phyloP scores from a whole-genome alignment of 2,888 invertebrate genomes.

The Rhagonycha lutea region DNA sequence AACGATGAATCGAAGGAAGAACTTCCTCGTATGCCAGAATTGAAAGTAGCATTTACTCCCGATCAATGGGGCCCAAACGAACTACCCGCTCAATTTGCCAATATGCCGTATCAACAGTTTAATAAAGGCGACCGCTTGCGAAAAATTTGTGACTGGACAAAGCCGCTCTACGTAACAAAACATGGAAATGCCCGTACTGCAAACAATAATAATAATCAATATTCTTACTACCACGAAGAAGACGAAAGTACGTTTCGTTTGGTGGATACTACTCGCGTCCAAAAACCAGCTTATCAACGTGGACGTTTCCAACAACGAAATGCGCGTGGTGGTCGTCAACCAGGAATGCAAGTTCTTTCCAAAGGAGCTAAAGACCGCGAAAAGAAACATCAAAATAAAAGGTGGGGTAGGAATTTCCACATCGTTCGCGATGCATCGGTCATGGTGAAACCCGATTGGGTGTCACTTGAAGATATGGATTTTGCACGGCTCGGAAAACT shows the following conservation, averaged over 20 bases:
- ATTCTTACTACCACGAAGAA: slow-evolving; percentile 98
- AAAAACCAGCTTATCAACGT: slow-evolving; percentile 91
- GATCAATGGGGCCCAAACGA: too few species aligned
- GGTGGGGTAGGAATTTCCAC: slow-evolving; percentile 54
- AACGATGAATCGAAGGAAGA: too few species aligned
- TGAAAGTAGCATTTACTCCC: too few species aligned
- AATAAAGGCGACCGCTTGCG: slow-evolving; percentile 98
- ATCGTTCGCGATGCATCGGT: slow-evolving; percentile 96
- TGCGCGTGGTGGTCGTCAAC: slow-evolving; percentile 70
- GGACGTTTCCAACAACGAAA: slow-evolving; percentile 84
- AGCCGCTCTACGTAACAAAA: slow-evolving; percentile 87
- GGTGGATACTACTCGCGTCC: slow-evolving; percentile 90
- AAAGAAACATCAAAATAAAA: too few species aligned
- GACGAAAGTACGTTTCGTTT: slow-evolving; percentile 98
- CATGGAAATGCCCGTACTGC: too few species aligned
- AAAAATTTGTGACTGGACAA: slow-evolving; percentile 99
- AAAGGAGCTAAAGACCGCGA: too few species aligned
- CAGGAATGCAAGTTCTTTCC: slow-evolving; percentile 49
- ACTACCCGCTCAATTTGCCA: too few species aligned
- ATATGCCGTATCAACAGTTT: slow-evolving; percentile 97
- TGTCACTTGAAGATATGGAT: slow-evolving; percentile 97
- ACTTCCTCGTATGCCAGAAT: too few species aligned
- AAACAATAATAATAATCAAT: too few species aligned
- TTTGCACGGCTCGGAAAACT: slow-evolving; percentile 93
- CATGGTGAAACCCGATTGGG: slow-evolving; percentile 94